Base-by-base conservation (phyloP, 2,113 vertebrate species). In the Rhegmatorhina hoffmannsi region DNA sequence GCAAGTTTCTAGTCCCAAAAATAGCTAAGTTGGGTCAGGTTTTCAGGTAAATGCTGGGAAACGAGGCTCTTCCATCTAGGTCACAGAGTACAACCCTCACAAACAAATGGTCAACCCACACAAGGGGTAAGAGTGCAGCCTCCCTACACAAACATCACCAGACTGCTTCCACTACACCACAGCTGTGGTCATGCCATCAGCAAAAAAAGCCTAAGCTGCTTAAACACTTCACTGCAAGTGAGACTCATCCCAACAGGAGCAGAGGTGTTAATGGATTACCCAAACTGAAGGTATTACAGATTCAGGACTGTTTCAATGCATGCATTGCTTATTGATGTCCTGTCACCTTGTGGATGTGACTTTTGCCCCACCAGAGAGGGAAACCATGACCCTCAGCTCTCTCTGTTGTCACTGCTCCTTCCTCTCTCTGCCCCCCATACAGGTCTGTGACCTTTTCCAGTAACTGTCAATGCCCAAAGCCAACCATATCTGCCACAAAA, bases 271-370 rank as follows among this genome's bases (percentile, higher is more conserved):
- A 10, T 11, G 1, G 6, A 34, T 2, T 2, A n/a, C 9, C 28
- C 5, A 36, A 50, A 47, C 13, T 34, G 52, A 43, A 34, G 29
- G 4, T 52, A 2, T 11, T 21, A 5, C 7, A 36, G 28, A 8
- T 11, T 11, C 6, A 5, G 40, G n/a, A 44, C 28, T 15, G 10
- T 17, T 43, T 16, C 60, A 28, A 2, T 9, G 7, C 18, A 3
- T 0, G 1, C 3, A 26, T 2, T 3, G 17, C n/a, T 52, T 3
- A 7, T 8, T 8, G 7, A 11, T 7, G 24, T 23, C 56, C 43
- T 12, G 6, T n/a, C 40, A 26, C n/a, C 38, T 31, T 3, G 0
- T 10, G 1, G 0, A 13, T 1, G 4, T 0, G 5, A 19, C 60
- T 68, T 17, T 38, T 34, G n/a, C 13, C 44, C 63, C 55, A 13